phyloP scores from a whole-genome alignment of 1,140 invertebrate species.

The Leptopilina boulardi region DNA sequence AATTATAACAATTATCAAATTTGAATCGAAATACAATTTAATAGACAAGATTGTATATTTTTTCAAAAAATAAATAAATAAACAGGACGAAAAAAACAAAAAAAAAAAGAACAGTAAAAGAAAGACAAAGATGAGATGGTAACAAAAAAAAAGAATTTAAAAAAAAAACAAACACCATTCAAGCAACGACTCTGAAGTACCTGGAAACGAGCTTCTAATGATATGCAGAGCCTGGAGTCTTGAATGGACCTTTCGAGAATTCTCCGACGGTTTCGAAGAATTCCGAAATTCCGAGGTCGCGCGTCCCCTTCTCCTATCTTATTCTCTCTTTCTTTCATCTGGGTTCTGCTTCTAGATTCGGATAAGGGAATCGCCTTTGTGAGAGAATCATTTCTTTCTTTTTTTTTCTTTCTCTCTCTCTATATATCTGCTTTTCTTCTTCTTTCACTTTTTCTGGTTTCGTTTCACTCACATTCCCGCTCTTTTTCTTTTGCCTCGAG shows the following conservation, averaged over 20 bases:
- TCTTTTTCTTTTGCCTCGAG: constrained; percentile 35
- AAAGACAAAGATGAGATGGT: constrained; percentile 43
- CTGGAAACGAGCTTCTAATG: constrained; percentile 74
- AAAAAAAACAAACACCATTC: constrained; percentile 65
- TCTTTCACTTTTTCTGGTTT: constrained; percentile 36
- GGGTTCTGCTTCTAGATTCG: constrained; percentile 51
- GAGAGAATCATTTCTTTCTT: constrained; percentile 50
- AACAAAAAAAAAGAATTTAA: constrained; percentile 45
- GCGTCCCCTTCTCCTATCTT: constrained; percentile 41
- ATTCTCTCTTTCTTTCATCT: constrained; percentile 40
- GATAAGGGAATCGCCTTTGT: constrained; percentile 56
- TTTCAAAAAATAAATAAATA: no score
- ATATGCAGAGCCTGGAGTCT: constrained; percentile 71
- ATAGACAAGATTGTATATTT: no score
- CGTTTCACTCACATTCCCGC: constrained; percentile 32
- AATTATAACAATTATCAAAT: no score
- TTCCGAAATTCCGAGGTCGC: constrained; percentile 76
- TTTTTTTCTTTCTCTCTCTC: constrained; percentile 41
- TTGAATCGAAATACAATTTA: no score
- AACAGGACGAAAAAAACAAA: background rate
- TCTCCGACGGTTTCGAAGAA: constrained; percentile 75
- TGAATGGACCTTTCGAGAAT: constrained; percentile 76
- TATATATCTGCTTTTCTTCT: constrained; percentile 39
- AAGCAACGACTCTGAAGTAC: constrained; percentile 65
- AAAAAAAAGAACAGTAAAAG: background rate